These are phyloP conservation scores for Falco naumanni DNA, from an alignment of 2,797 vertebrate species.

Conservation along the genomic window DNA sequence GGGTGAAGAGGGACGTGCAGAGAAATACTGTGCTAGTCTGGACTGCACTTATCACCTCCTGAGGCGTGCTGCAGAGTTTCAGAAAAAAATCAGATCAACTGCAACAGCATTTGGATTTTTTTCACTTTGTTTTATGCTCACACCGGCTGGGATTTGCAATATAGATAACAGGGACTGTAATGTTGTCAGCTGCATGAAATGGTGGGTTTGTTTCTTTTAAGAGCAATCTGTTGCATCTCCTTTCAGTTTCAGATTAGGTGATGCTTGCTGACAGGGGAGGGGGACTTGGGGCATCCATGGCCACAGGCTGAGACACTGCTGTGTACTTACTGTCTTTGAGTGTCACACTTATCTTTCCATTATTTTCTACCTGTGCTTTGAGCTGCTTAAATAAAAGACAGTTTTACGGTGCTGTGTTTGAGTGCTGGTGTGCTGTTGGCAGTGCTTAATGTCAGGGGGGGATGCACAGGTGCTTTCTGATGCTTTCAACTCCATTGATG, in stretches of 20 bases:
- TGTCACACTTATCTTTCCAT: background rate
- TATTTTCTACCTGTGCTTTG: background rate
- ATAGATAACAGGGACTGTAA: background rate
- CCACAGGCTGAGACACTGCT: background rate
- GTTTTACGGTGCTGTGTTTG: background rate
- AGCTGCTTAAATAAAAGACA: background rate
- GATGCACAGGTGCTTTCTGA: background rate
- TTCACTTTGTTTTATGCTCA: background rate
- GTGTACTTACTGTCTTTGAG: background rate
- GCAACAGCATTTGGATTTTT: background rate
- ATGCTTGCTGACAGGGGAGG: background rate
- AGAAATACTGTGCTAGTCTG: background rate
- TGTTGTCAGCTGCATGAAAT: background rate
- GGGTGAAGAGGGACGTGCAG: fast-evolving
- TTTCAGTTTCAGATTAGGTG: background rate
- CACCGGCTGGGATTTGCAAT: background rate
- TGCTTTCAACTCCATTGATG: background rate
- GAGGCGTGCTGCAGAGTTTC: background rate
- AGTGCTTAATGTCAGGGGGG: background rate
- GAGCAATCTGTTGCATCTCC: background rate
- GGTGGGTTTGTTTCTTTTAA: background rate
- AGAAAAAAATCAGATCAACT: background rate
- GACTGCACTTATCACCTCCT: background rate
- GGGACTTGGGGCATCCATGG: background rate
- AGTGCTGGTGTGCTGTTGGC: background rate